Conservation (phyloP, 2,888 invertebrate species). For the Leistus spinibarbis region DNA sequence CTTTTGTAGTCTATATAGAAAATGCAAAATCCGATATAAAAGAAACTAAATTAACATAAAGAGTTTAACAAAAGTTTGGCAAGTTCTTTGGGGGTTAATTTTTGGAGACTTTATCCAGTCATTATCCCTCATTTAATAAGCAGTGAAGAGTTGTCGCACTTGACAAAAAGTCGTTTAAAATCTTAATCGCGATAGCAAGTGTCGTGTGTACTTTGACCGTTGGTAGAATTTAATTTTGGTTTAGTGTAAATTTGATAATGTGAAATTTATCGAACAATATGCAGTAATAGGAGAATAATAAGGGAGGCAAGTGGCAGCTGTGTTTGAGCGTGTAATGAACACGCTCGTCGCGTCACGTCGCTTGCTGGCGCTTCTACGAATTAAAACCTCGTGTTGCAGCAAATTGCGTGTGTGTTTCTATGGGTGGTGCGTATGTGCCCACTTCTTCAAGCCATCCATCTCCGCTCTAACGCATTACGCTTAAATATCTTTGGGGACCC, state of each 20-base stretch:
- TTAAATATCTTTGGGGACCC: background rate
- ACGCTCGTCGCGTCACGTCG: background rate
- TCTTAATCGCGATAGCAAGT: background rate
- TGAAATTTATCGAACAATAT: slow-evolving; percentile 38
- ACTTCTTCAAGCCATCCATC: background rate
- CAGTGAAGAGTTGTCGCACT: background rate
- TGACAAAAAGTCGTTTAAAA: background rate
- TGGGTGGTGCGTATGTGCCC: background rate
- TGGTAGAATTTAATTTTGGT: slow-evolving; percentile 34
- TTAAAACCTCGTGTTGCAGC: slow-evolving; percentile 22
- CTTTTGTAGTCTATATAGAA: too few species aligned
- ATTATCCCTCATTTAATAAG: background rate
- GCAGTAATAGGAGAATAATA: slow-evolving; percentile 36
- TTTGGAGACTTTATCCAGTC: background rate
- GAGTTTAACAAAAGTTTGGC: background rate
- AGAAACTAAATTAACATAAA: background rate
- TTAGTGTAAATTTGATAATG: slow-evolving; percentile 39
- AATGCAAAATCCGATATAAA: background rate
- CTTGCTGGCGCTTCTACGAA: background rate
- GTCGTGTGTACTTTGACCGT: background rate
- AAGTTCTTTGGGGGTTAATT: background rate
- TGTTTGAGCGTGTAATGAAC: slow-evolving; percentile 31
- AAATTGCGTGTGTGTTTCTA: background rate
- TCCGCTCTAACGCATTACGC: background rate
- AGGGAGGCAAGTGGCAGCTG: slow-evolving; percentile 23